Percentiles rank a stretch among this genome's conserved stretches.
Evolutionary conservation across 2,888 invertebrate genomes (phyloP).

Genomic region (Pyrocoelia pectoralis): DNA sequence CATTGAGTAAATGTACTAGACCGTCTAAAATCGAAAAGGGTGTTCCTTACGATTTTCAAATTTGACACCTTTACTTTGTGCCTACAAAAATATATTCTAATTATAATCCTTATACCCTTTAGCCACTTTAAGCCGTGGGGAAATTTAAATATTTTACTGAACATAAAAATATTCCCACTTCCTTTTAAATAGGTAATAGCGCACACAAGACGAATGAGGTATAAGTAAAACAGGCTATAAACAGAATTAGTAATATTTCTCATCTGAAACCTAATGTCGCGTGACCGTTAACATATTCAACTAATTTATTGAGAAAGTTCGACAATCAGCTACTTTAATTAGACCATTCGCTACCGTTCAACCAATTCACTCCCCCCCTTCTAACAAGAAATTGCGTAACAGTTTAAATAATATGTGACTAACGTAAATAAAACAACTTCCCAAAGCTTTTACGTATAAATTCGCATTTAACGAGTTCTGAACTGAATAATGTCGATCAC

Average conservation of each 20-base stretch:
- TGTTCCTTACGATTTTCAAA: constrained; percentile 32
- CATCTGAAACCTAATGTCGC: constrained; percentile 36
- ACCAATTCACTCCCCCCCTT: constrained; percentile 19
- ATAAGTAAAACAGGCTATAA: constrained; percentile 15
- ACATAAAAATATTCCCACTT: constrained; percentile 25
- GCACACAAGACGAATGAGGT: not conserved
- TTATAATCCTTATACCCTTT: constrained; percentile 19
- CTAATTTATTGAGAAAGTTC: constrained; percentile 41
- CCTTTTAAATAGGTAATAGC: constrained; percentile 19
- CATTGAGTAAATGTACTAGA: constrained; percentile 29
- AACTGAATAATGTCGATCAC: constrained; percentile 4
- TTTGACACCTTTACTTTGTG: constrained; percentile 48
- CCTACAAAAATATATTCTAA: constrained; percentile 43
- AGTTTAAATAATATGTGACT: constrained; percentile 32
- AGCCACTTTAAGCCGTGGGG: constrained; percentile 26
- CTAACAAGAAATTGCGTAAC: constrained; percentile 33
- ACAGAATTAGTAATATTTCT: constrained; percentile 19
- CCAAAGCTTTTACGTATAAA: not conserved
- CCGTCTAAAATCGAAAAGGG: constrained; percentile 39
- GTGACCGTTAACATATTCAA: constrained; percentile 37
- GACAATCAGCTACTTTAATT: constrained; percentile 41
- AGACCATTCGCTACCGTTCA: constrained; percentile 38
- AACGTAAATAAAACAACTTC: constrained; percentile 31
- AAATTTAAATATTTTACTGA: constrained; percentile 29
- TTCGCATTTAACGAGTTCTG: not conserved